A percentile compares a stretch with the other conserved stretches of the same genome.
Conservation (phyloP, 2,888 invertebrate species). For the Pseudococcus longispinus region DNA sequence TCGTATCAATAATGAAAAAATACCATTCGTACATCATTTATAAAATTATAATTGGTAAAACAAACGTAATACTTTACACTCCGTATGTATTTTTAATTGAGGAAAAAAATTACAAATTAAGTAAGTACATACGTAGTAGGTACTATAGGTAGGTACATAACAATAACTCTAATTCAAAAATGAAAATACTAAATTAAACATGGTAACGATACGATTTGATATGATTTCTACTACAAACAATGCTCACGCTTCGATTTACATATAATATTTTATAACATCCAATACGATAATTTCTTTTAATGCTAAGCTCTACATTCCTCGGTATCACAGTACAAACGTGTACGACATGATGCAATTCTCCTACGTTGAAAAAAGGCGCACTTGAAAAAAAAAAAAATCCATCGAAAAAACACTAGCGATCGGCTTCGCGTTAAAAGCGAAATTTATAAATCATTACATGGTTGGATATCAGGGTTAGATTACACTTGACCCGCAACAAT, state of each 20-base stretch:
- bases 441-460: neutral
- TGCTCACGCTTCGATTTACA: neutral
- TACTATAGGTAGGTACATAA: neutral
- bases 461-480: neutral
- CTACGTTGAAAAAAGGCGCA: neutral
- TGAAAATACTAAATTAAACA: constrained; percentile 20
- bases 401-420: neutral
- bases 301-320: constrained; percentile 27
- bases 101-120: constrained; percentile 25
- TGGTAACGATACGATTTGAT: constrained; percentile 41
- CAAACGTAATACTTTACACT: neutral
- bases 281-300: neutral
- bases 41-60: neutral
- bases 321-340: constrained; percentile 26
- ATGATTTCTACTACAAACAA: constrained; percentile 24
- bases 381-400: neutral
- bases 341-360: neutral
- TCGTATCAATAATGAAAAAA: too few relatives aligned
- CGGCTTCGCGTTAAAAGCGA: neutral
- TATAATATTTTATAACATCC: neutral
- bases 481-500: neutral
- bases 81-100: neutral
- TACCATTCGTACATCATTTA: neutral
- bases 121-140: constrained; percentile 7
- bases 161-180: neutral